A percentile compares a stretch with the other conserved stretches of the same genome.
These are phyloP conservation scores for Drosophila anomalata DNA, from an alignment of 2,888 invertebrate genomes.

Conservation along the genomic window DNA sequence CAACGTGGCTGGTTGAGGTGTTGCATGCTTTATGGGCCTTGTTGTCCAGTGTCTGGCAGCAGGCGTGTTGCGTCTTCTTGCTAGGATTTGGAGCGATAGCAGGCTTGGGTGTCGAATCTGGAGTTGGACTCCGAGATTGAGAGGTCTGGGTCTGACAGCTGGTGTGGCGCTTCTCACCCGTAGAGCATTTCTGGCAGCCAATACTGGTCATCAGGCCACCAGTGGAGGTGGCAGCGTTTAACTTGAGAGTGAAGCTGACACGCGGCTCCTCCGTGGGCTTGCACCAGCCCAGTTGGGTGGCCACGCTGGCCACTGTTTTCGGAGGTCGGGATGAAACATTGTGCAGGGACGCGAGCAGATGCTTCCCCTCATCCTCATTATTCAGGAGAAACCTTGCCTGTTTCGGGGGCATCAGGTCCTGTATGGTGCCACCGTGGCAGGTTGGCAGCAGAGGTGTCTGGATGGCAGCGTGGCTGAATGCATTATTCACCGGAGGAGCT, in stretches of 20 bases:
- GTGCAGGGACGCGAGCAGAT: background rate
- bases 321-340: background rate
- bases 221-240: slow-evolving; percentile 65
- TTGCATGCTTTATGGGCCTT: background rate
- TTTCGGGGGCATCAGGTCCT: slow-evolving; percentile 1
- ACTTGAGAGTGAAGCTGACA: slow-evolving; percentile 47
- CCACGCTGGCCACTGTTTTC: slow-evolving; percentile 29
- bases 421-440: background rate
- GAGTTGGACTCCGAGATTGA: background rate
- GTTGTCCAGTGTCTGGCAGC: slow-evolving; percentile 28
- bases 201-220: slow-evolving; percentile 36
- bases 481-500: background rate
- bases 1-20: background rate
- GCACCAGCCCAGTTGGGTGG: slow-evolving; percentile 68
- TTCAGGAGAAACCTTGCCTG: background rate
- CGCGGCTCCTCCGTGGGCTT: slow-evolving; percentile 14
- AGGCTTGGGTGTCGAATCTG: background rate
- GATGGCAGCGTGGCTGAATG: background rate
- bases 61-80: background rate
- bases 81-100: background rate
- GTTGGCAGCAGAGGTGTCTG: background rate
- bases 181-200: slow-evolving; percentile 17
- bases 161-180: background rate
- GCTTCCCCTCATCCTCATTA: background rate
- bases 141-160: slow-evolving; percentile 10